phyloP scores from a whole-genome alignment of 1,140 invertebrate species.

The Hypothenemus hampei region DNA sequence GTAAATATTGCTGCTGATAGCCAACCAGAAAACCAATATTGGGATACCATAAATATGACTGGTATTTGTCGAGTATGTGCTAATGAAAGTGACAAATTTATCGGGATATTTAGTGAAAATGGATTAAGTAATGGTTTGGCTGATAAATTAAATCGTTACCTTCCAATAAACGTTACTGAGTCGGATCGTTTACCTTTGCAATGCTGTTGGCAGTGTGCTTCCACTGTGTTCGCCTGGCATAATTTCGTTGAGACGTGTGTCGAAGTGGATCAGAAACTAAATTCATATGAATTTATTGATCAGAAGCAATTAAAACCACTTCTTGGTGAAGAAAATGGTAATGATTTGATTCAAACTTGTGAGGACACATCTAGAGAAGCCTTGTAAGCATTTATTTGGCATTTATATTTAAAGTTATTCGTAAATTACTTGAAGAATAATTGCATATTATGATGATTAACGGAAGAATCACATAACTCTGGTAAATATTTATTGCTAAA shows the following conservation, averaged over 20 bases:
- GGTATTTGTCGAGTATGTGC: slow-evolving; percentile 51
- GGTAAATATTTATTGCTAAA: too few relatives aligned
- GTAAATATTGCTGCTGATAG: neutral
- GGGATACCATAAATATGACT: slow-evolving; percentile 28
- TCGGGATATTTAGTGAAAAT: slow-evolving; percentile 52
- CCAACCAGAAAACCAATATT: slow-evolving; percentile 8
- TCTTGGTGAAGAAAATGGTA: too few relatives aligned
- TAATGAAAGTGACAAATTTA: slow-evolving; percentile 48
- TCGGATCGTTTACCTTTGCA: slow-evolving; percentile 54
- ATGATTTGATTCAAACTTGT: too few relatives aligned
- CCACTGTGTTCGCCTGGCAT: slow-evolving; percentile 58
- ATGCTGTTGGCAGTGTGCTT: slow-evolving; percentile 60
- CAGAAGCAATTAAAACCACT: slow-evolving; percentile 29
- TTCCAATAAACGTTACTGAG: slow-evolving; percentile 53
- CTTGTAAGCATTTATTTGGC: too few relatives aligned
- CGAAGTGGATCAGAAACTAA: slow-evolving; percentile 52
- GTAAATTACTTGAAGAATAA: too few relatives aligned
- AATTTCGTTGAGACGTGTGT: slow-evolving; percentile 54
- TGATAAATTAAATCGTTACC: slow-evolving; percentile 52
- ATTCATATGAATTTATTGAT: slow-evolving; percentile 29
- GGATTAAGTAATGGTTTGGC: slow-evolving; percentile 48
- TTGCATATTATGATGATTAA: too few relatives aligned
- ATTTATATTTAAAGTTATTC: too few relatives aligned
- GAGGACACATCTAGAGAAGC: too few relatives aligned
- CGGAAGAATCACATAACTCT: too few relatives aligned